Evolutionary conservation across 2,888 invertebrate genomes (phyloP), one percentile per base, ranked within the genome.

Genomic region (Lissonota sp.): DNA sequence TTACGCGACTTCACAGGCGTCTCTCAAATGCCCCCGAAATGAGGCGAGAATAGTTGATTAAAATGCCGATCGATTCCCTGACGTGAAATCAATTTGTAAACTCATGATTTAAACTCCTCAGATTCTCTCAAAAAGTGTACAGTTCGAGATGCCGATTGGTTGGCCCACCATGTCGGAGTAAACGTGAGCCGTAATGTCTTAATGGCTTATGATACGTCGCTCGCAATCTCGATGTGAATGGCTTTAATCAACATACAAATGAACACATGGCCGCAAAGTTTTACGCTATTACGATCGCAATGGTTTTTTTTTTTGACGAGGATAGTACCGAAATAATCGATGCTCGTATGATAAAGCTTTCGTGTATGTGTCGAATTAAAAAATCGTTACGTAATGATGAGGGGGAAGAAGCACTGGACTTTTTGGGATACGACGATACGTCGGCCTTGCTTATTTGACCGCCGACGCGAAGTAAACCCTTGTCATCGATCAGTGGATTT

Each of bases 21-120:
- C 57, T 84, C 82, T 79, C 82, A 82, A 6, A 83, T 53, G 7
- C 81, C 81, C 0, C 83, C 80, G 53, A 83, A 80, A 44, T 84
- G 80, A 0, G 82, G 71, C n/a, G 77, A 73, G 0, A 64, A 37
- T 0, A 77, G 77, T 0, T 79, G 79, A 42, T 73, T 81, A 14
- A 81, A 83, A 69, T 81, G 49, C 74, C 46, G 69, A 4, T 70
- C 53, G 14, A 70, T 73, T 26, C 16, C 4, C 7, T 40, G 5
- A 10, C 5, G 44, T 4, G 73, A 46, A 0, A 75, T 51, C 5
- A 57, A 71, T 16, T 42, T 58, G 1, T 79, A 46, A 6, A 84
- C 7, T 51, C 46, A 37, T 0, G 62, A n/a, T 5, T 53, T 55
- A 57, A 62, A 70, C n/a, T 63, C 53, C 3, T 78, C 77, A 57